Evolutionary conservation across 53 echinoderm and acorn worm species (phyloP).

Genomic region (Holothuria scabra): DNA sequence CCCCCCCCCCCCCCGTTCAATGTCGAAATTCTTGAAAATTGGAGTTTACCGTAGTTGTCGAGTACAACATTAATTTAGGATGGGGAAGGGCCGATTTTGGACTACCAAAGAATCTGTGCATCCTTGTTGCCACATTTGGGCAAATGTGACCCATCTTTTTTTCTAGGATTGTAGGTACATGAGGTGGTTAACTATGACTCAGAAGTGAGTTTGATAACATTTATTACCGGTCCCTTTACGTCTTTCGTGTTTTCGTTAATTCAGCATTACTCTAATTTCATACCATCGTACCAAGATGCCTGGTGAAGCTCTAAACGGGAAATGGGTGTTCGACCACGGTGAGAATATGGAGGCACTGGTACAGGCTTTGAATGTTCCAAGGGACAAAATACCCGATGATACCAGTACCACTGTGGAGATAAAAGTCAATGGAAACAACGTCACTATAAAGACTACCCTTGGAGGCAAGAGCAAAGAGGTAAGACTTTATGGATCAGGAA

Average conservation of each 20-base stretch:
- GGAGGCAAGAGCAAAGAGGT: constrained; percentile 30
- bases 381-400: constrained; percentile 76
- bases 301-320: constrained; percentile 68
- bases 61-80: too few species aligned
- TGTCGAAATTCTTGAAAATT: too few species aligned
- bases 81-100: too few species aligned
- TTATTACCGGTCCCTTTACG: not conserved
- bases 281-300: not conserved
- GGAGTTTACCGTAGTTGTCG: too few species aligned
- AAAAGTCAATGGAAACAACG: constrained; percentile 63
- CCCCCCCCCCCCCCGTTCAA: too few species aligned
- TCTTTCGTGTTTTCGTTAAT: not conserved
- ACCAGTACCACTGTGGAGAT: constrained; percentile 77
- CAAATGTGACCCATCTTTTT: too few species aligned
- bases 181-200: too few species aligned
- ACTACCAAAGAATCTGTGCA: too few species aligned
- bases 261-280: not conserved
- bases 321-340: constrained; percentile 77
- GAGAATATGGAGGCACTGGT: constrained; percentile 72
- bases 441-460: constrained; percentile 66
- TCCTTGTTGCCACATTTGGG: too few species aligned
- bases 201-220: too few species aligned
- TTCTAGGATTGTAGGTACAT: too few species aligned
- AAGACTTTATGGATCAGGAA: not conserved
- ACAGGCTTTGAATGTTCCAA: constrained; percentile 68